These are phyloP conservation scores for Eurystomus gularis DNA, from an alignment of 2,113 vertebrate genomes.

Conservation along the genomic window DNA sequence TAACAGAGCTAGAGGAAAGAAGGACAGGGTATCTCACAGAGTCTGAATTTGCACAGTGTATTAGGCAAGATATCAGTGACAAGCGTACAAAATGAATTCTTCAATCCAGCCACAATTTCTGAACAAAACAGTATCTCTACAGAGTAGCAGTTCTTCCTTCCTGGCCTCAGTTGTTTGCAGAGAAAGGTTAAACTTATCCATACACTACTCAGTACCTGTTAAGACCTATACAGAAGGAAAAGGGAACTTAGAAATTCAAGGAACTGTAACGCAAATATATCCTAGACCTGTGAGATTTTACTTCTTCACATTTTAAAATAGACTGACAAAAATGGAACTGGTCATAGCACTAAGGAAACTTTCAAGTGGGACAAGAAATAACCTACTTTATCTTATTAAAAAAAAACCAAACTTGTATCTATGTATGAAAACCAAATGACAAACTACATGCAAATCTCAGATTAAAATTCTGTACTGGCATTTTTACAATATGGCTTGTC, in stretches of 20 bases:
- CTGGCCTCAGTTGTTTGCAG: not conserved
- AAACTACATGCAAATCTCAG: not conserved
- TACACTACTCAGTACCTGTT: not conserved
- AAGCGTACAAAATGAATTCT: not conserved
- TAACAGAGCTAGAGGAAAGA: not conserved
- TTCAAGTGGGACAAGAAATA: slow-evolving; percentile 20
- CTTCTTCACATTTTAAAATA: slow-evolving; percentile 18
- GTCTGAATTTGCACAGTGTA: not conserved
- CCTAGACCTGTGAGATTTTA: not conserved
- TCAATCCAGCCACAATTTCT: not conserved
- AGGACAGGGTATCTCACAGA: not conserved
- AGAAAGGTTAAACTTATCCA: not conserved
- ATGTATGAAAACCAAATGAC: not conserved
- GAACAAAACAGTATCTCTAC: not conserved
- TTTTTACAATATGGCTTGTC: not conserved
- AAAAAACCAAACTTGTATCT: not conserved
- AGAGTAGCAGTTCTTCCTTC: not conserved
- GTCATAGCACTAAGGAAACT: not conserved
- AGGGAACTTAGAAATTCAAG: not conserved
- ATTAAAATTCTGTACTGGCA: not conserved
- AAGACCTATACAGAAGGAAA: not conserved
- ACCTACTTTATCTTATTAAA: not conserved
- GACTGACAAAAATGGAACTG: not conserved
- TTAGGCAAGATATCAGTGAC: slow-evolving; percentile 2
- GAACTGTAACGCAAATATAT: not conserved